Evolutionary conservation across 2,797 vertebrate species (phyloP).

Genomic region (Chromobotia macracanthus): DNA sequence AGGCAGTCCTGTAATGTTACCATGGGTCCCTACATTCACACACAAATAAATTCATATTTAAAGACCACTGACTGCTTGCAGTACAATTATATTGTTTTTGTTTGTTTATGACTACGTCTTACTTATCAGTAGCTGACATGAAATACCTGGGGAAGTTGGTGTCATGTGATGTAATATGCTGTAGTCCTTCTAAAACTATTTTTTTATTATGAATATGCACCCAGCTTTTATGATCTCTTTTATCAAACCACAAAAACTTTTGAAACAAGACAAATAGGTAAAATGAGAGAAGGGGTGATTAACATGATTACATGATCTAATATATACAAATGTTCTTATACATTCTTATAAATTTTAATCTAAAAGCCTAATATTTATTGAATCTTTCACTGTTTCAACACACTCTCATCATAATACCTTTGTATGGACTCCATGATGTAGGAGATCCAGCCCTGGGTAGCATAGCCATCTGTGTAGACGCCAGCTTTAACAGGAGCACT

Average conservation of each 20-base stretch:
- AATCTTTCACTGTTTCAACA: background rate
- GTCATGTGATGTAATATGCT: background rate
- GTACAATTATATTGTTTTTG: background rate
- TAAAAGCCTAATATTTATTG: background rate
- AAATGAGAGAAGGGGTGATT: too few relatives aligned
- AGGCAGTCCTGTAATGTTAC: slow-evolving; percentile 96
- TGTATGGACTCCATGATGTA: slow-evolving; percentile 98
- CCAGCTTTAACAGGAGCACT: slow-evolving; percentile 88
- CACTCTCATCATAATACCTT: slow-evolving; percentile 71
- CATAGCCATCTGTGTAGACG: slow-evolving; percentile 85
- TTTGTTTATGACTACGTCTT: too few relatives aligned
- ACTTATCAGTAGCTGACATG: too few relatives aligned
- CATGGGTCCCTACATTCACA: slow-evolving; percentile 97
- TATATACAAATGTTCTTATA: too few relatives aligned
- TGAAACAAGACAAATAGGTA: too few relatives aligned
- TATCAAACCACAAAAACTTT: too few relatives aligned
- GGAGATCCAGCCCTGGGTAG: slow-evolving; percentile 93
- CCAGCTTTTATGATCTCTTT: too few relatives aligned
- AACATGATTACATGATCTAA: too few relatives aligned
- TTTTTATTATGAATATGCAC: too few relatives aligned
- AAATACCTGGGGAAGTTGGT: too few relatives aligned
- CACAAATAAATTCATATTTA: slow-evolving; percentile 53
- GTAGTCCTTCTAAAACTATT: too few relatives aligned
- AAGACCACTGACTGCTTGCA: background rate
- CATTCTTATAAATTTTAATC: background rate